Conservation (phyloP, 2,113 vertebrate genomes). For the Tragelaphus imberbis region DNA sequence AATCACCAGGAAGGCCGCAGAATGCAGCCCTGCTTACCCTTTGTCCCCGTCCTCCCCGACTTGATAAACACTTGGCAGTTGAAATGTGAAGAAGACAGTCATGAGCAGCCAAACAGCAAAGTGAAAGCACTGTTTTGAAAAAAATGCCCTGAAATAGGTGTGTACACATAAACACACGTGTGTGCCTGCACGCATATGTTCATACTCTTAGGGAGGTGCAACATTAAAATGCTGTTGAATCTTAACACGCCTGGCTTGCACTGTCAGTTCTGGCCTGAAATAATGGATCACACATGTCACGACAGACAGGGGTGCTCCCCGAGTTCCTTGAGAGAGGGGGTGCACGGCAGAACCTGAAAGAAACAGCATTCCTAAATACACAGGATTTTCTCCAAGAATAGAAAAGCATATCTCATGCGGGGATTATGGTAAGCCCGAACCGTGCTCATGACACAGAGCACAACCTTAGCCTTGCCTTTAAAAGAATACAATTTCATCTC, state of each 20-base stretch:
- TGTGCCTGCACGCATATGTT: neutral
- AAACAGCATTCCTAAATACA: conserved; percentile 18
- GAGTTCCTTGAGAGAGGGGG: conserved; percentile 18
- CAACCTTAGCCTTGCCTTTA: conserved; percentile 61
- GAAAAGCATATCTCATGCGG: neutral
- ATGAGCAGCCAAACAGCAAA: neutral
- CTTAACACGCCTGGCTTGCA: neutral
- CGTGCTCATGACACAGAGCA: conserved; percentile 35
- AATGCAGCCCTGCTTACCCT: neutral
- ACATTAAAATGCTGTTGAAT: neutral
- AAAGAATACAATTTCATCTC: conserved; percentile 22
- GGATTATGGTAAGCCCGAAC: conserved; percentile 16
- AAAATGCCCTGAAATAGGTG: neutral
- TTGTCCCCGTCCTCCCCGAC: neutral
- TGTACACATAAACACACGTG: neutral
- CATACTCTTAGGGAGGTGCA: neutral
- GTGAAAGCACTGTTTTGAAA: neutral
- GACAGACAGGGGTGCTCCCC: conserved; percentile 54
- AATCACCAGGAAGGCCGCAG: conserved; percentile 36
- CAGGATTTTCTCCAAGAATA: conserved; percentile 47
- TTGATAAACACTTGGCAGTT: neutral
- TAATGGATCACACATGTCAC: neutral
- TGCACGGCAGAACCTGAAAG: neutral
- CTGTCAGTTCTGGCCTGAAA: neutral
- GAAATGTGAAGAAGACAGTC: conserved; percentile 6